Base-by-base conservation (phyloP, 2,113 vertebrate genomes). In the Cettia cetti region DNA sequence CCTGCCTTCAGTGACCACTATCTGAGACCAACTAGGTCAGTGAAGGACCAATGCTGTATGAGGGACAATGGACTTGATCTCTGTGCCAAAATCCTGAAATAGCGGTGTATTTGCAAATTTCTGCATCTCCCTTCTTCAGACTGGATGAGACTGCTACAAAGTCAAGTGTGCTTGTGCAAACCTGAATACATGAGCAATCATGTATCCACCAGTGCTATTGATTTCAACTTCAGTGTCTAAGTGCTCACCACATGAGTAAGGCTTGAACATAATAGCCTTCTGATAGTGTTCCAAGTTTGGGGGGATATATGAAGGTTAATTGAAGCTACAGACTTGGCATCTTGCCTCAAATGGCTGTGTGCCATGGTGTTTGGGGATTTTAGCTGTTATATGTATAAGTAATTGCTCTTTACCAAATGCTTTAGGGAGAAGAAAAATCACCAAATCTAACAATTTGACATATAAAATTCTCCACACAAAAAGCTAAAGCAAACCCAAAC, bases 261-360 rank as follows among this genome's bases (percentile, higher is more conserved):
- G 88, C 68, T 96, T 88, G 95, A 95, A 95, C 95, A 95, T 95
- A 95, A 97, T 95, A 96, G 94, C 87, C 90, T 88, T 93, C 94
- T 94, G 96, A 96, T 96, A 83, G 85, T 77, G 85, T 96, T 97
- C 95, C 95, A 96, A 96, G 92, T 96, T 96, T 95, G 85, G 90
- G 80, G 94, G 94, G 78, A 93, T 96, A 95, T 94, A 93, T 96
- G 96, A 96, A 97, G 95, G 95, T 97, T 96, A 96, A 97, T 96
- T 96, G 95, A 92, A 96, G 96, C 92, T 94, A 93, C 92, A 94
- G 75, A 90, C 89, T 96, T 97, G 96, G 96, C 95, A 95, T 88
- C 45, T 87, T 95, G 96, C 94, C 94, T 93, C 86, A 95, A 19
- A 96, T 96, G 94, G 89, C 95, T 93, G 64, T 35, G 47, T 81